phyloP scores from a whole-genome alignment of 2,888 invertebrate species.

The Polietes domitor region DNA sequence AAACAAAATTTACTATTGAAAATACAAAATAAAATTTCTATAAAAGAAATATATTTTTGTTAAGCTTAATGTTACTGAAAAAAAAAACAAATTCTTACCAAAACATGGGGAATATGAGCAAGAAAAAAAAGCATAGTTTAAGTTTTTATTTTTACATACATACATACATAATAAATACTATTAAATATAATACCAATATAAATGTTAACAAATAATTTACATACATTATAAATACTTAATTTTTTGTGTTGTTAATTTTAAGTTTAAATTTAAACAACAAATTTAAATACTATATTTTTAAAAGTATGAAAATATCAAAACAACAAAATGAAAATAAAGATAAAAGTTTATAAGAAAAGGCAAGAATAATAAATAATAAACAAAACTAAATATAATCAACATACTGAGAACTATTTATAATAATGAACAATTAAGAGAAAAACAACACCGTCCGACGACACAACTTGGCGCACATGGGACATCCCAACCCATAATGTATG shows the following conservation, averaged over 20 bases:
- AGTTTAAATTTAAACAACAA: constrained; percentile 52
- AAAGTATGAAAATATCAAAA: constrained; percentile 33
- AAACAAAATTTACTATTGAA: constrained; percentile 45
- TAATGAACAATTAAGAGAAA: neutral
- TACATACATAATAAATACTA: constrained; percentile 11
- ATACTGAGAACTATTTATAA: neutral
- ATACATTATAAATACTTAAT: constrained; percentile 66
- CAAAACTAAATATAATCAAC: neutral
- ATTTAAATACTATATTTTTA: constrained; percentile 40
- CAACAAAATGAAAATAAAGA: neutral
- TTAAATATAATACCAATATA: constrained; percentile 19
- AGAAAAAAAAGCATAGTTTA: constrained; percentile 46
- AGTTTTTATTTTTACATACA: constrained; percentile 39
- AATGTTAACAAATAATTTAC: constrained; percentile 36
- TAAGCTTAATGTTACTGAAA: constrained; percentile 70
- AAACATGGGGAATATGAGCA: constrained; percentile 56
- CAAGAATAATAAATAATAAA: constrained; percentile 1
- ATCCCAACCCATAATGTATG: too few relatives aligned
- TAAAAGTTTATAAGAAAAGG: constrained; percentile 6
- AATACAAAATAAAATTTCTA: constrained; percentile 36
- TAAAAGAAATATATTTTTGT: constrained; percentile 62
- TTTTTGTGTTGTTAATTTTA: constrained; percentile 72
- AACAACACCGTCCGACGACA: neutral
- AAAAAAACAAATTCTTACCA: constrained; percentile 58
- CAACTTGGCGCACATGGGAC: too few relatives aligned